Conservation (phyloP, 1,140 invertebrate species). For the Bicyclus anynana region DNA sequence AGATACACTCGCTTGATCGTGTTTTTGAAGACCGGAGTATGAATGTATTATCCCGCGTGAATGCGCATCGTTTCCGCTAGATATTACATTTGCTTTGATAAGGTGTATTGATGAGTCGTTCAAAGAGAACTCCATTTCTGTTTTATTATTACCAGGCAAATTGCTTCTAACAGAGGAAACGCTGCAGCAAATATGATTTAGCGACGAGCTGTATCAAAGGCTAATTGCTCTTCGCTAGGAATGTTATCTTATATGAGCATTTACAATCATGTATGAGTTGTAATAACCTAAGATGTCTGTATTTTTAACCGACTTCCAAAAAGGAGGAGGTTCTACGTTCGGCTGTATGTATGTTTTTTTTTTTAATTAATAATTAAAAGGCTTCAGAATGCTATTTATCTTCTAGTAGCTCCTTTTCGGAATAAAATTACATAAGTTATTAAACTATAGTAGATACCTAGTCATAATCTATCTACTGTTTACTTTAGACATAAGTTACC, state of each 20-base stretch:
- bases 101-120: conserved; percentile 29
- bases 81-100: conserved; percentile 21
- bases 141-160: conserved; percentile 48
- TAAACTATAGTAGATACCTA: too few species aligned
- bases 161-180: conserved; percentile 51
- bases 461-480: too few species aligned
- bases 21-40: neutral
- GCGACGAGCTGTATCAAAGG: conserved; percentile 54
- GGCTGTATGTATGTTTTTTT: too few species aligned
- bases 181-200: conserved; percentile 60
- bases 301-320: too few species aligned
- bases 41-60: neutral
- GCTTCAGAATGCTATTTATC: too few species aligned
- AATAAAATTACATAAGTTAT: too few species aligned
- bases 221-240: conserved; percentile 43
- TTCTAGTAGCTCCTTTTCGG: too few species aligned
- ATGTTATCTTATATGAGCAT: conserved; percentile 16
- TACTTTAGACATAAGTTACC: too few species aligned
- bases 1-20: too few species aligned
- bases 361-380: too few species aligned
- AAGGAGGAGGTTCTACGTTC: too few species aligned
- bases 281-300: neutral
- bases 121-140: conserved; percentile 46
- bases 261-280: too few species aligned
- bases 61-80: neutral